These are phyloP conservation scores for Trigoniulus corallinus DNA, from an alignment of 1,140 invertebrate species.

Conservation along the genomic window DNA sequence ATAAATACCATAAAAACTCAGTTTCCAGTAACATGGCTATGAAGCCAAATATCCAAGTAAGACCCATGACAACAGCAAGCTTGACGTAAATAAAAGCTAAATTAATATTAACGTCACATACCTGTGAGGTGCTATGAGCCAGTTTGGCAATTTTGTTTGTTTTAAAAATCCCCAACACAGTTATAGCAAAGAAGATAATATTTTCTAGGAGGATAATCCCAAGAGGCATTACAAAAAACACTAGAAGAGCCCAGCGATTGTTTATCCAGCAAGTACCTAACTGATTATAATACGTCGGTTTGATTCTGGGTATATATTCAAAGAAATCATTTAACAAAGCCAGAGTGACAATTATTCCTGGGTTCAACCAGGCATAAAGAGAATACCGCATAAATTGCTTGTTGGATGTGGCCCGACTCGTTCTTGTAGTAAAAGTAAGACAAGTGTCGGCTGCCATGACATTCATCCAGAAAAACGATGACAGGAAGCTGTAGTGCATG, in stretches of 20 bases:
- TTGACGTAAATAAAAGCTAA: conserved; percentile 32
- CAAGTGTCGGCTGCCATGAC: conserved; percentile 92
- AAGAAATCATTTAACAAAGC: conserved; percentile 18
- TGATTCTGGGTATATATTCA: conserved; percentile 10
- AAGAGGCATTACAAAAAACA: conserved; percentile 29
- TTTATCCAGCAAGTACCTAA: conserved; percentile 26
- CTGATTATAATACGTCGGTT: conserved; percentile 19
- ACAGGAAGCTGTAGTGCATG: conserved; percentile 83
- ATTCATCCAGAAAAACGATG: conserved; percentile 91
- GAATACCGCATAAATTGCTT: conserved; percentile 17
- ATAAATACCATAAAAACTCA: conserved; percentile 24
- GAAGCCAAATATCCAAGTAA: conserved; percentile 33
- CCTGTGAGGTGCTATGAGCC: neutral
- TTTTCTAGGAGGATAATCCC: conserved; percentile 24
- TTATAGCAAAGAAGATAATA: conserved; percentile 24
- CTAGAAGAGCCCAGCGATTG: conserved; percentile 18
- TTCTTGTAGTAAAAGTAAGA: conserved; percentile 45
- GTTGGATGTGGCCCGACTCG: no score
- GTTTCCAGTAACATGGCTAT: conserved; percentile 18
- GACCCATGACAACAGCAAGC: conserved; percentile 30
- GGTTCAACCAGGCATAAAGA: conserved; percentile 22
- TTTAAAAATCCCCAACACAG: conserved; percentile 17
- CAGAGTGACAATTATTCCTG: conserved; percentile 18
- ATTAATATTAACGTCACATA: no score
- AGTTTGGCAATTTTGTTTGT: conserved; percentile 7